A percentile compares a stretch with the other conserved stretches of the same genome.
phyloP scores from a whole-genome alignment of 1,140 invertebrate species.

The Drosophila navojoa region DNA sequence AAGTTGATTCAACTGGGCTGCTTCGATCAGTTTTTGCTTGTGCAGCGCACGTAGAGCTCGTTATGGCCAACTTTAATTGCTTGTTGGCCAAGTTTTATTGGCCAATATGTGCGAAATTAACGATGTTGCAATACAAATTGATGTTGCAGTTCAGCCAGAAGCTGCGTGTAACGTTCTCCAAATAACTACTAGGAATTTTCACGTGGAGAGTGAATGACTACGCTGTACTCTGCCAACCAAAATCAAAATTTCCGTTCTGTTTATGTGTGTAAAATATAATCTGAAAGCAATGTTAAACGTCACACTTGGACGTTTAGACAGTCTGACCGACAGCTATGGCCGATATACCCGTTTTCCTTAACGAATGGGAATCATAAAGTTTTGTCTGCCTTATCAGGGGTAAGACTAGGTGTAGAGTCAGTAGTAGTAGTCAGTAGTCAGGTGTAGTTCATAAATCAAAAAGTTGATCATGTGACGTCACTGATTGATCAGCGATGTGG shows the following conservation, averaged over 20 bases:
- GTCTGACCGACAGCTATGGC: no score
- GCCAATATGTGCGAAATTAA: conserved; percentile 54
- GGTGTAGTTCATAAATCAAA: conserved; percentile 46
- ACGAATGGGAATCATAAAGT: no score
- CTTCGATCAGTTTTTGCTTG: conserved; percentile 31
- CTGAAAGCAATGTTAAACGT: no score
- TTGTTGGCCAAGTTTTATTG: conserved; percentile 57
- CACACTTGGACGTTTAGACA: no score
- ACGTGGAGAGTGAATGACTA: no score
- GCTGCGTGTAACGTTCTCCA: neutral
- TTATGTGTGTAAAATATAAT: no score
- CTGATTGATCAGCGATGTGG: conserved; percentile 2
- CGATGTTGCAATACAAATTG: conserved; percentile 46
- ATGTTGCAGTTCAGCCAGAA: conserved; percentile 12
- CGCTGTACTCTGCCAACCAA: neutral
- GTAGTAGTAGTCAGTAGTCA: no score
- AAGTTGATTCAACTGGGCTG: neutral
- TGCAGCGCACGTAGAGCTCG: conserved; percentile 47
- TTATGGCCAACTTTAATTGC: conserved; percentile 45
- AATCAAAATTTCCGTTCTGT: no score
- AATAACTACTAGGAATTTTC: neutral
- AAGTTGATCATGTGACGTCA: conserved; percentile 46
- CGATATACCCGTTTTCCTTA: neutral
- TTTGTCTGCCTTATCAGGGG: conserved; percentile 6
- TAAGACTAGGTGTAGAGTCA: neutral